These are phyloP conservation scores for Aphodius granarius DNA, from an alignment of 2,888 invertebrate species.

Conservation along the genomic window DNA sequence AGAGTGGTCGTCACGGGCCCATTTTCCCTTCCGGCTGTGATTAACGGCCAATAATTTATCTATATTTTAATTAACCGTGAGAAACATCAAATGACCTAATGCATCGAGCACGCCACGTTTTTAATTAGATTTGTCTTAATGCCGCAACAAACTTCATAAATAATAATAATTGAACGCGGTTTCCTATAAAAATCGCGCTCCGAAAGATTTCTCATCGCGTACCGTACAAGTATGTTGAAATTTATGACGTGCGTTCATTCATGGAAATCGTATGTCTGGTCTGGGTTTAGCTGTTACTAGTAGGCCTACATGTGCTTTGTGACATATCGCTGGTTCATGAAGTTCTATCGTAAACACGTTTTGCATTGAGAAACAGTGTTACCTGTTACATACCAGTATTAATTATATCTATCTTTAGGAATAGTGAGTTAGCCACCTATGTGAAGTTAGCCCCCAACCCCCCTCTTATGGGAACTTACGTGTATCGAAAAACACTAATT, in stretches of 20 bases:
- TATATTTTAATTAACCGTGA: background rate
- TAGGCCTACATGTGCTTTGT: too few species aligned
- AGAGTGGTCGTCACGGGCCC: background rate
- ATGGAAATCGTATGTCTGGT: background rate
- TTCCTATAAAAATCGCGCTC: background rate
- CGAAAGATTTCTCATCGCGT: background rate
- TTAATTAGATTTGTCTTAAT: background rate
- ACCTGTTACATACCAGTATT: too few species aligned
- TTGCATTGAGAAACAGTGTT: too few species aligned
- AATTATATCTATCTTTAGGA: too few species aligned
- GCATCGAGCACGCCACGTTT: background rate
- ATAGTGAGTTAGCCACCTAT: too few species aligned
- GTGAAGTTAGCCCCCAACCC: too few species aligned
- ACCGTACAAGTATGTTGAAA: background rate
- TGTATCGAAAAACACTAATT: too few species aligned
- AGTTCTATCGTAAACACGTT: too few species aligned
- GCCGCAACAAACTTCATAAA: background rate
- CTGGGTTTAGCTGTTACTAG: too few species aligned
- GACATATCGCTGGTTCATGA: too few species aligned
- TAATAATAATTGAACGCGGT: background rate
- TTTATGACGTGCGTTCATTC: background rate
- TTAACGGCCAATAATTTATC: background rate
- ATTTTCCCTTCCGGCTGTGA: background rate
- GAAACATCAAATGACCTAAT: background rate
- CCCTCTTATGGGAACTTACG: too few species aligned